phyloP scores from a whole-genome alignment of 1,140 invertebrate species.

The Apis dorsata region DNA sequence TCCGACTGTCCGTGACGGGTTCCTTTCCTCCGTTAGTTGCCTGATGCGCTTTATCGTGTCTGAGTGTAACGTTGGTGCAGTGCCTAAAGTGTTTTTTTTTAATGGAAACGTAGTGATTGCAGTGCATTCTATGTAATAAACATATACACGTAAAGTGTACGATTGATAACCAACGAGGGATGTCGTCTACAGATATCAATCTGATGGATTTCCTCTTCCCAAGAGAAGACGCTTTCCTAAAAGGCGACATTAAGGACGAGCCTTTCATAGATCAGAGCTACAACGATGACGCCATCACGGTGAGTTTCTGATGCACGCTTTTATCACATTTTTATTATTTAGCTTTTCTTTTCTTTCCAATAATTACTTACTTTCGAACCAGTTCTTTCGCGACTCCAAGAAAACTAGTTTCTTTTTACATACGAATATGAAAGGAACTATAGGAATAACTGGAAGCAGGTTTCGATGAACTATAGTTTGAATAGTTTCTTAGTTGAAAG shows the following conservation, averaged over 20 bases:
- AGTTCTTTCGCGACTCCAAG: not conserved
- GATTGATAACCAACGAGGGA: slow-evolving; percentile 7
- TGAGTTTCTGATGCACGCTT: slow-evolving; percentile 44
- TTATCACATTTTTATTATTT: not conserved
- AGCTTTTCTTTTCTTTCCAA: too few species aligned
- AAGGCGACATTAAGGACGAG: slow-evolving; percentile 67
- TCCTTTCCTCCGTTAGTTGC: slow-evolving; percentile 18
- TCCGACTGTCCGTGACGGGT: not conserved
- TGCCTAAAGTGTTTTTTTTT: slow-evolving; percentile 21
- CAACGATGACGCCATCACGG: slow-evolving; percentile 62
- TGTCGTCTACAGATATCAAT: slow-evolving; percentile 61
- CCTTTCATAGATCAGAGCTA: slow-evolving; percentile 63
- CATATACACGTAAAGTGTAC: slow-evolving; percentile 4
- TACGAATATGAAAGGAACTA: not conserved
- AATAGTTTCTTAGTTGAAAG: not conserved
- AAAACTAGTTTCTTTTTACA: slow-evolving; percentile 7
- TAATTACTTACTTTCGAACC: not conserved
- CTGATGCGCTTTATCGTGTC: slow-evolving; percentile 20
- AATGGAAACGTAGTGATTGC: slow-evolving; percentile 20
- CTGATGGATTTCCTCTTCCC: slow-evolving; percentile 69
- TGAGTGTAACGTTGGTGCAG: slow-evolving; percentile 25
- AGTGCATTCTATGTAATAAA: not conserved
- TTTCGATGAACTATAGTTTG: not conserved
- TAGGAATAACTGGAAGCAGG: too few species aligned
- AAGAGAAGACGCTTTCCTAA: slow-evolving; percentile 65